These are phyloP conservation scores for Cephus pygmeus DNA, from an alignment of 2,888 invertebrate genomes.

Conservation along the genomic window DNA sequence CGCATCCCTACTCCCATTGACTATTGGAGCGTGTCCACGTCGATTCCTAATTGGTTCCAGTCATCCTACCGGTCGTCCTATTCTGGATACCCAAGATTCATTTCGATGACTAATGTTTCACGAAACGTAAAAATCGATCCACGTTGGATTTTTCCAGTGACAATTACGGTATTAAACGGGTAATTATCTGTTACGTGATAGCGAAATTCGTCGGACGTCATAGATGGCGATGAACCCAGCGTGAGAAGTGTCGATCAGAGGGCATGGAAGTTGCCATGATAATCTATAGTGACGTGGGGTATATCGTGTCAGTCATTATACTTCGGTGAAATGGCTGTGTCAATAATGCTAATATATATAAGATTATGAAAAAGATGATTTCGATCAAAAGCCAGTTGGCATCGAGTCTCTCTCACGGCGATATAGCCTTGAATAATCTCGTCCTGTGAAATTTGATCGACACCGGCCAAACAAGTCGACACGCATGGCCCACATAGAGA, in stretches of 20 bases:
- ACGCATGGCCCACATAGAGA: constrained; percentile 5
- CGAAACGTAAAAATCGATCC: neutral
- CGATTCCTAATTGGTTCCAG: constrained; percentile 8
- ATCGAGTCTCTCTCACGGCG: neutral
- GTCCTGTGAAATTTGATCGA: constrained; percentile 64
- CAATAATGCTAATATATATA: neutral
- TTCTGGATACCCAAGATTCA: neutral
- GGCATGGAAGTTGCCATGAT: neutral
- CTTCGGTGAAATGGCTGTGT: neutral
- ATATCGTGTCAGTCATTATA: neutral
- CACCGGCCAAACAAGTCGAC: constrained; percentile 60
- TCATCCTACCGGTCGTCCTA: neutral
- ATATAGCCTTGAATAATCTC: constrained; percentile 54
- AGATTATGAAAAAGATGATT: neutral
- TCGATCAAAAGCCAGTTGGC: neutral
- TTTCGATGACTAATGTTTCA: neutral
- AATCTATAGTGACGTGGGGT: neutral
- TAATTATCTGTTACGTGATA: neutral
- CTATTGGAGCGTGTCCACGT: constrained; percentile 7
- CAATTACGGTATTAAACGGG: neutral
- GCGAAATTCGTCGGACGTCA: too few species aligned
- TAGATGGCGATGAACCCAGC: too few species aligned
- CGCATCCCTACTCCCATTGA: neutral
- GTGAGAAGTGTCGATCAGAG: neutral
- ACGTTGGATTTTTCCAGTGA: neutral